Evolutionary conservation across 2,113 vertebrate genomes (phyloP), one percentile per base, ranked within the genome.

Genomic region (Delphinus delphis): DNA sequence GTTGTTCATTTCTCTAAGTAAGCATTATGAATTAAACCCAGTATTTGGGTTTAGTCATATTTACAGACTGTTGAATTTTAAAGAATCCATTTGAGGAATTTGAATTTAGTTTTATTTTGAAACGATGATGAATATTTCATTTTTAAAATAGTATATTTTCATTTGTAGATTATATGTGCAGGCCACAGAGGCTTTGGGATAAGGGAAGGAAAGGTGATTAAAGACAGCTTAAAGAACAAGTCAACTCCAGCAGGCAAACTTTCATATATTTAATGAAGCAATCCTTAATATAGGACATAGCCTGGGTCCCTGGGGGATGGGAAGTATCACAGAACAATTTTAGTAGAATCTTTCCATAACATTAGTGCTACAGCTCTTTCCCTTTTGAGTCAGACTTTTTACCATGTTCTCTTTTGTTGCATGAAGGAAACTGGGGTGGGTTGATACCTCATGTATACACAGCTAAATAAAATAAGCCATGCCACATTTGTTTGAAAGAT

Each of bases 101-200:
- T 44, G 15, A 55, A 67, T 89, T 55, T n/a, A 68, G 33, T 55
- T 93, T 96, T 93, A 96, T 89, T 70, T 88, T 94, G 33, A 71
- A 82, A 28, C 31, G 3, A n/a, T 38, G 53, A 62, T 77, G 23
- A 44, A 6, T 81, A 53, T 79, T 96, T 90, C 36, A 33, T 62
- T 83, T 93, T 76, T 33, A 55, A 63, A 83, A 21, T 63, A 47
- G 1, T 86, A 1, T 31, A 18, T 65, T 93, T 94, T 67, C 33
- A 6, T 93, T 65, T 67, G 26, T 33, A 65, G 67, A 55, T 58
- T 71, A 55, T n/a, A 21, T 67, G 11, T 63, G 28, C 21, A 80
- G 82, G 11, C 31, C 62, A 28, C 14, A 62, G n/a, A 83, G 17
- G 8, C 58, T 71, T 65, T 26, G 31, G 20, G 12, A 10, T 47